Base-by-base conservation (phyloP, 1,140 invertebrate genomes). In the Bathynomus jamesi region DNA sequence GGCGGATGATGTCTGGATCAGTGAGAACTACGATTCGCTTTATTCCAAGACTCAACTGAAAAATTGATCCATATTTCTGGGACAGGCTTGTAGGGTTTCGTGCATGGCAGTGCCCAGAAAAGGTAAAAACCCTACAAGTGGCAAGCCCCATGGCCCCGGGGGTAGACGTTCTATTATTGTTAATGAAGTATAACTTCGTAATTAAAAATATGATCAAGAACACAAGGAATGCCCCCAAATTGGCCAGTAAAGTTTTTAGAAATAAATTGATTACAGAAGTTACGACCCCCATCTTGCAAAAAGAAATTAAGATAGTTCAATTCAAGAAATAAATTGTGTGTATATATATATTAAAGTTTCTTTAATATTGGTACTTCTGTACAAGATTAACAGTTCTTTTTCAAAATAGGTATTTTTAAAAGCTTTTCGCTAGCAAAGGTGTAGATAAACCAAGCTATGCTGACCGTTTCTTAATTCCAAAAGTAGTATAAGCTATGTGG, bases 131-230 rank as follows among this genome's bases (percentile, higher is more conserved):
- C 93, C 93, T 62, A 93, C 82, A 60, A 94, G 82, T 5, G 93
- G 93, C 11, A 92, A 79, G 0, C 92, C 91, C 88, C 89, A 90
- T 0, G 93, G 93, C 2, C 93, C 93, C 0, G 93, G 93, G 0
- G 93, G 93, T 0, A 11, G 13, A 17, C 40, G 40, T 53, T n/a
- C n/a, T n/a, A n/a, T 53, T 53, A 5, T 2, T 53, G 5, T 53
- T 53, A 17, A 53, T 2, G 5, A 53, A 53, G 1, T 5, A 53
- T 17, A 17, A 53, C 21, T 53, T 53, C 2, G 40, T 53, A 21
- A 53, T 3, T 17, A 53, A 21, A 53, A 53, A 53, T 3, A 53
- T 21, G 13, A 5, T 53, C 40, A 21, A 3, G 40, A 53, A 53
- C 13, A 53, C 40, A 21, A 53, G 40, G 5, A 53, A 53, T 3